These are phyloP conservation scores for Coptotermes formosanus DNA, from an alignment of 1,140 invertebrate species.

Conservation along the genomic window DNA sequence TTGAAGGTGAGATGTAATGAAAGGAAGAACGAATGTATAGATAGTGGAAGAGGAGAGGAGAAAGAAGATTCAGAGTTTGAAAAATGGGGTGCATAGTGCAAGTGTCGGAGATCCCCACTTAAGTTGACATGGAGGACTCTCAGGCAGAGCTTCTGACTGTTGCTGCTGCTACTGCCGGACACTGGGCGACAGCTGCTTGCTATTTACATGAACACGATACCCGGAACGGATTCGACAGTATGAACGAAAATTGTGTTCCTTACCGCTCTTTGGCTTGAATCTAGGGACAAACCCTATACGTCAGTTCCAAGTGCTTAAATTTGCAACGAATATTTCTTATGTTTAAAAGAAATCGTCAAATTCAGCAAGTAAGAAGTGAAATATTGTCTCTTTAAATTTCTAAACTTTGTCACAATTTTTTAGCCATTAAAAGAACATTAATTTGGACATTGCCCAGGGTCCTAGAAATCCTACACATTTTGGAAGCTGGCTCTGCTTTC, in stretches of 20 bases:
- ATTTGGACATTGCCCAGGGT: too few species aligned
- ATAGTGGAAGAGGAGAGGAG: background rate
- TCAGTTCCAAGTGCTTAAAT: too few species aligned
- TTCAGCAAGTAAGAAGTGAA: too few species aligned
- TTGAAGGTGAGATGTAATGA: background rate
- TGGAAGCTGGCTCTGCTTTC: too few species aligned
- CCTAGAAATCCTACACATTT: too few species aligned
- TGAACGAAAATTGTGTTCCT: background rate
- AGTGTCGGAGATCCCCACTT: conserved; percentile 13
- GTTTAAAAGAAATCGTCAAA: too few species aligned
- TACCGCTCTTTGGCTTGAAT: background rate
- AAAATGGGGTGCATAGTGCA: conserved; percentile 9
- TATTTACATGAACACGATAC: background rate
- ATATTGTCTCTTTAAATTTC: too few species aligned
- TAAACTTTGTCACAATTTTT: too few species aligned
- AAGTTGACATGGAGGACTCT: conserved; percentile 4
- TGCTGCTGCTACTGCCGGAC: background rate
- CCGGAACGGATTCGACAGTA: background rate
- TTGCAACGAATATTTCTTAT: too few species aligned
- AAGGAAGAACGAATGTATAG: background rate
- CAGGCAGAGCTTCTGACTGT: background rate
- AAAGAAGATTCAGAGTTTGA: background rate
- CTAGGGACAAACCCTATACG: background rate
- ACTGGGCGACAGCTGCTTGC: background rate
- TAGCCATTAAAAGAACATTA: too few species aligned